These are phyloP conservation scores for Amphipoea lucens DNA, from an alignment of 2,888 invertebrate genomes.

Conservation along the genomic window DNA sequence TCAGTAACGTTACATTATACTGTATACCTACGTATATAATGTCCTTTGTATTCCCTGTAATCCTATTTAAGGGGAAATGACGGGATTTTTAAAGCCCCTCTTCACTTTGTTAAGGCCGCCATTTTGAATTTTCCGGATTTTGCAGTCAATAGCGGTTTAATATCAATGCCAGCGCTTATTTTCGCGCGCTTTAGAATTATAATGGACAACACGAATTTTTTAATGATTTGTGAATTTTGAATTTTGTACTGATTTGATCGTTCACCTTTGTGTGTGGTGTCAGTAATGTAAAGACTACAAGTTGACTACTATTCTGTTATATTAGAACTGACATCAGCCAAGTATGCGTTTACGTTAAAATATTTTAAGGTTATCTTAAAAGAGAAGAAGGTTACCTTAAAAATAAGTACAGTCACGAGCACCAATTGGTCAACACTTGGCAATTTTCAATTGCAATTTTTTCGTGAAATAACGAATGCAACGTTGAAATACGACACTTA, in stretches of 20 bases:
- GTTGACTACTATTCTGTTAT: not conserved
- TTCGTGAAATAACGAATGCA: no score
- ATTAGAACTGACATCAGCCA: not conserved
- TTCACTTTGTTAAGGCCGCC: constrained; percentile 41
- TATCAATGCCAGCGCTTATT: constrained; percentile 4
- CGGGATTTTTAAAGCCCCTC: constrained; percentile 58
- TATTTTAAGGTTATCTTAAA: no score
- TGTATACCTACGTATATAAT: constrained; percentile 36
- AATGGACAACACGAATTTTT: not conserved
- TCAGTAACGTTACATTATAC: constrained; percentile 53
- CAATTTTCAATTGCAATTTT: no score
- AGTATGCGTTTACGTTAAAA: not conserved
- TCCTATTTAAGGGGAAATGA: constrained; percentile 59
- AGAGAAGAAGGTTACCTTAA: not conserved
- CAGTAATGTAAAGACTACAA: not conserved
- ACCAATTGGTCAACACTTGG: no score
- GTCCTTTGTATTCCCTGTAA: constrained; percentile 58
- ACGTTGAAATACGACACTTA: no score
- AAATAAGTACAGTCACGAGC: not conserved
- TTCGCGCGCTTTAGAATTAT: not conserved
- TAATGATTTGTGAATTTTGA: not conserved
- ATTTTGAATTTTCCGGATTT: constrained; percentile 48
- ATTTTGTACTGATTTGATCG: not conserved
- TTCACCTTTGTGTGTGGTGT: not conserved
- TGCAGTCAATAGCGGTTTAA: constrained; percentile 17